Percentiles rank a stretch among this genome's conserved stretches.
phyloP scores from a whole-genome alignment of 1,140 invertebrate genomes.

The Achroia grisella region DNA sequence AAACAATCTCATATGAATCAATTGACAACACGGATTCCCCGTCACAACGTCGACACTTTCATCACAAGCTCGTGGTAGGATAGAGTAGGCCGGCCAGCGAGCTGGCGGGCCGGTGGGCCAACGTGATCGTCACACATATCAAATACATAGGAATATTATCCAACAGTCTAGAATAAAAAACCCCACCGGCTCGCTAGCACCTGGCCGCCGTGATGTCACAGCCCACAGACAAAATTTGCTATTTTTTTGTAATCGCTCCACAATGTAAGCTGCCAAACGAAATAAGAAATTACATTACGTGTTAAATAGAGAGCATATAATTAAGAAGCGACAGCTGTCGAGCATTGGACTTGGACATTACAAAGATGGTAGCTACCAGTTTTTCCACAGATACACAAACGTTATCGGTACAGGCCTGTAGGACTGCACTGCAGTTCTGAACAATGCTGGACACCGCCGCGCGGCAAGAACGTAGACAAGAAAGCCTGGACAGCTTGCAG shows the following conservation, averaged over 20 bases:
- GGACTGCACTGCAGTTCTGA: background rate
- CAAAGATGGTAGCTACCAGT: no score
- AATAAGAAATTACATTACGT: background rate
- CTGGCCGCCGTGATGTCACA: conserved; percentile 25
- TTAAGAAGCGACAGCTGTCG: no score
- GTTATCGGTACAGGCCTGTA: no score
- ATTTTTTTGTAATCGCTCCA: conserved; percentile 55
- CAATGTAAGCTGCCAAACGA: conserved; percentile 11
- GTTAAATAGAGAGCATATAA: conserved; percentile 7
- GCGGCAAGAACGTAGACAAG: conserved; percentile 12
- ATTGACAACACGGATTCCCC: conserved; percentile 23
- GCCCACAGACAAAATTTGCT: conserved; percentile 44
- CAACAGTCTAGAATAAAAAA: conserved; percentile 42
- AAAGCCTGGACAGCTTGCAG: conserved; percentile 15
- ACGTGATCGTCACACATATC: conserved; percentile 40
- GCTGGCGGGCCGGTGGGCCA: background rate
- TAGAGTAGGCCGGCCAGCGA: conserved; percentile 1
- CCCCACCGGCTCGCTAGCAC: conserved; percentile 17
- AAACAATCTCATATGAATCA: conserved; percentile 68
- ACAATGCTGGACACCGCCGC: conserved; percentile 15
- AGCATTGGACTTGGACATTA: no score
- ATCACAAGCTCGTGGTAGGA: background rate
- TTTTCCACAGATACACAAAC: no score
- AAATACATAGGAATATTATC: conserved; percentile 36
- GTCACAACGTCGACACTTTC: conserved; percentile 5